A percentile compares a stretch with the other conserved stretches of the same genome.
phyloP scores from a whole-genome alignment of 2,888 invertebrate genomes.

The Unio delphinus region DNA sequence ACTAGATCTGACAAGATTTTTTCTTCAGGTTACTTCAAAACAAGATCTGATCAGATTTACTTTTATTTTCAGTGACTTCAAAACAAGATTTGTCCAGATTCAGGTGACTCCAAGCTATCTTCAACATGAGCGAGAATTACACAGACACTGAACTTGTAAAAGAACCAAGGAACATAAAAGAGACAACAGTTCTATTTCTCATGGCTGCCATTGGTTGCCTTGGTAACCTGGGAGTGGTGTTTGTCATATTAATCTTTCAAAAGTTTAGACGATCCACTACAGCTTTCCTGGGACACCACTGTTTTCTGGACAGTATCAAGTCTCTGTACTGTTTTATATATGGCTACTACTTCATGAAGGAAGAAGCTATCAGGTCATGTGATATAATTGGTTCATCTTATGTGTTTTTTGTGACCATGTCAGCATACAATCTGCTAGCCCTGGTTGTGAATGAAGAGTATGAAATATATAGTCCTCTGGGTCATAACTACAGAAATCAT shows the following conservation, averaged over 20 bases:
- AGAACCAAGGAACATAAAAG: constrained; percentile 17
- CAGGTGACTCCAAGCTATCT: too few relatives aligned
- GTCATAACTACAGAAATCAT: constrained; percentile 54
- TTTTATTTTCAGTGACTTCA: too few relatives aligned
- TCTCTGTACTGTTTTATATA: constrained; percentile 66
- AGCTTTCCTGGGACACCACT: constrained; percentile 67
- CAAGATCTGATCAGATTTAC: too few relatives aligned
- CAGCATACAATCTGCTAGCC: constrained; percentile 88
- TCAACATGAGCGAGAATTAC: too few relatives aligned
- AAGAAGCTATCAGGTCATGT: constrained; percentile 73
- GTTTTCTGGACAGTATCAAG: constrained; percentile 65
- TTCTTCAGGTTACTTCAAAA: too few relatives aligned
- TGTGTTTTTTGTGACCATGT: constrained; percentile 88
- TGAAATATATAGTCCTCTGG: constrained; percentile 49
- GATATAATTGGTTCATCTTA: constrained; percentile 90
- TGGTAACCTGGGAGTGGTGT: constrained; percentile 55
- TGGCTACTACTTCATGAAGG: constrained; percentile 56
- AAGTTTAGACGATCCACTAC: constrained; percentile 60
- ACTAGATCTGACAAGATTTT: too few relatives aligned
- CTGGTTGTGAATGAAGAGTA: constrained; percentile 69
- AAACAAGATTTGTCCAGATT: too few relatives aligned
- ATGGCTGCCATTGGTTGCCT: constrained; percentile 57
- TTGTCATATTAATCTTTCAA: constrained; percentile 46
- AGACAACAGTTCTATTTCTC: constrained; percentile 52
- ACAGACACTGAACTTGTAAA: too few relatives aligned